Evolutionary conservation across 1,140 invertebrate genomes (phyloP), one percentile per base, ranked within the genome.

Genomic region (Spodoptera frugiperda): DNA sequence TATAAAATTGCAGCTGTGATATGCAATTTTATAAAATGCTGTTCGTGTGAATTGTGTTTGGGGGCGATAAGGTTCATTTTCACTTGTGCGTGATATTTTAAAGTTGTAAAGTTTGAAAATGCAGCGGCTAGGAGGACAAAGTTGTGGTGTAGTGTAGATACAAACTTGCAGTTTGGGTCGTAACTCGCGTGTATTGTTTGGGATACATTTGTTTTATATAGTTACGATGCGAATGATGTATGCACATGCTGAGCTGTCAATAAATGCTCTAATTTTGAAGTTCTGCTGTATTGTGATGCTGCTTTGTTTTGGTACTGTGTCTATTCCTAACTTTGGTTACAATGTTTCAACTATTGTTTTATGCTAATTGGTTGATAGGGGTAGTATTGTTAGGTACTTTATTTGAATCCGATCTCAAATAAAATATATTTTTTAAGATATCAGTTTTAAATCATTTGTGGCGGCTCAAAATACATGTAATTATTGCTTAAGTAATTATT

Each of bases 101-200:
- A 54, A 61, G 44, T 78, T 82, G 54, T 77, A 61, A 46, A 51
- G 73, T 81, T 59, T 71, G 61, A 78, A 75, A 85, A 85, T 82
- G 82, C 82, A 82, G 33, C 54, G 77, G 78, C 67, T 71, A 79
- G 71, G 33, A 77, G 33, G 63, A 85, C 82, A 83, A 85, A 83
- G 82, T 85, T 82, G 78, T 68, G 70, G 75, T 80, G 78, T 79
- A 70, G 48, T 48, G 54, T 71, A 75, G 65, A 70, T 79, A 83
- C 82, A 85, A 84, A 81, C 79, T 84, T 84, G 83, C 79, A 79
- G 67, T 59, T 67, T 67, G 65, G 75, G 53, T 77, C 78, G 82
- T 81, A 81, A 81, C 79, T 81, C 78, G 44, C 59, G 54, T 75
- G 30, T 55, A 61, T 68, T 79, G 71, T 73, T 73, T 73, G 54